Evolutionary conservation across 1,140 invertebrate species (phyloP).

Genomic region (Arion vulgaris): DNA sequence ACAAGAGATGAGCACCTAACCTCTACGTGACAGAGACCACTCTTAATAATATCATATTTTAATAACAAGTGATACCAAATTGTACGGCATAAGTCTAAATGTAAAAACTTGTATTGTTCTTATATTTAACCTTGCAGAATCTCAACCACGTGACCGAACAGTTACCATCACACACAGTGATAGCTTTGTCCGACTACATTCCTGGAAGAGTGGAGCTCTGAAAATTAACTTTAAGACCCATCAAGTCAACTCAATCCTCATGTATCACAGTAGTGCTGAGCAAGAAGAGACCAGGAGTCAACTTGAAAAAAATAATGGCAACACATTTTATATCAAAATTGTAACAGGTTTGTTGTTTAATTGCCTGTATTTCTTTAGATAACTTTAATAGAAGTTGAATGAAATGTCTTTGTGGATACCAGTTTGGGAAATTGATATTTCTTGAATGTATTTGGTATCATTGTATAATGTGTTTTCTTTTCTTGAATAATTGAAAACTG

Average conservation of each 20-base stretch:
- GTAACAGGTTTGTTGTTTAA: conserved; percentile 43
- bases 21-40: no score
- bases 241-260: conserved; percentile 87
- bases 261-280: conserved; percentile 81
- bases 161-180: conserved; percentile 94
- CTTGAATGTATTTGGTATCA: no score
- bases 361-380: no score
- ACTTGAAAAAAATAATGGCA: conserved; percentile 11
- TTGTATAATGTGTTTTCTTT: no score
- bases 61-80: no score
- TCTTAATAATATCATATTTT: no score
- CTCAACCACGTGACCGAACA: conserved; percentile 44
- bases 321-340: conserved; percentile 56
- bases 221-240: conserved; percentile 94
- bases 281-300: conserved; percentile 30
- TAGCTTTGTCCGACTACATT: conserved; percentile 91
- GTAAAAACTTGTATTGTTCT: background rate
- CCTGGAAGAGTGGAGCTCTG: conserved; percentile 92
- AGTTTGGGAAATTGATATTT: no score
- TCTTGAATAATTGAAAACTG: no score
- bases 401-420: no score
- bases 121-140: conserved; percentile 34
- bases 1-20: no score
- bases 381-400: no score
- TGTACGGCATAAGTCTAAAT: no score